A percentile compares a stretch with the other conserved stretches of the same genome.
phyloP scores from a whole-genome alignment of 2,113 vertebrate species.

The Cairina moschata region DNA sequence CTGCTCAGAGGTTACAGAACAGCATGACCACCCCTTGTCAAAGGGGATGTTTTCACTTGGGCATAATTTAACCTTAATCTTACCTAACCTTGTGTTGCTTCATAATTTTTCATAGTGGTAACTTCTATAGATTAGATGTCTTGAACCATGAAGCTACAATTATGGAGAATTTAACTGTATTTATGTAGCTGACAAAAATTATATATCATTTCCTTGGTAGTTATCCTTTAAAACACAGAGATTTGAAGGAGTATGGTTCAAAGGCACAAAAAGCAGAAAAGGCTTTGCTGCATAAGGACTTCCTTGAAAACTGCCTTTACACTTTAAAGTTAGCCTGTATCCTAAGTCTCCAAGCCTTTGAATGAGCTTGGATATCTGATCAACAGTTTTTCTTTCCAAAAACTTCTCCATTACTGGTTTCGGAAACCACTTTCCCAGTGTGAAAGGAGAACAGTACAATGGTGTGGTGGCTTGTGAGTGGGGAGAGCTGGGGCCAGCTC shows the following conservation, averaged over 20 bases:
- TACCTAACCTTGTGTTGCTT: background rate
- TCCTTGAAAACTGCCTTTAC: background rate
- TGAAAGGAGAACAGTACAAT: background rate
- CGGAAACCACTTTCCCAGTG: background rate
- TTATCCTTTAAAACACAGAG: background rate
- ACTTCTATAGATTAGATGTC: background rate
- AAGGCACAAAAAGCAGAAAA: background rate
- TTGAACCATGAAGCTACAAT: background rate
- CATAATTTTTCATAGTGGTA: background rate
- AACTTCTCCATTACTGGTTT: background rate
- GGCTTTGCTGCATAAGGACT: background rate
- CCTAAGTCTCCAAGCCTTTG: background rate
- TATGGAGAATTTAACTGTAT: background rate
- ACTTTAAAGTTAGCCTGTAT: background rate
- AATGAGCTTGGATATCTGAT: background rate
- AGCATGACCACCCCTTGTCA: background rate
- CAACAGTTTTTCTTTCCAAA: background rate
- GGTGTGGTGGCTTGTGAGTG: background rate
- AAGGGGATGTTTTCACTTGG: background rate
- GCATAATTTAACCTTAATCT: background rate
- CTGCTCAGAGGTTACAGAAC: background rate
- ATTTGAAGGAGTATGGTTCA: background rate
- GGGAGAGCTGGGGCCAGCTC: fast-evolving
- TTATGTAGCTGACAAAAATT: background rate
- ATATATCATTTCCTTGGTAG: background rate